These are phyloP conservation scores for Druceiella hillmani DNA, from an alignment of 2,888 invertebrate genomes.

Conservation along the genomic window DNA sequence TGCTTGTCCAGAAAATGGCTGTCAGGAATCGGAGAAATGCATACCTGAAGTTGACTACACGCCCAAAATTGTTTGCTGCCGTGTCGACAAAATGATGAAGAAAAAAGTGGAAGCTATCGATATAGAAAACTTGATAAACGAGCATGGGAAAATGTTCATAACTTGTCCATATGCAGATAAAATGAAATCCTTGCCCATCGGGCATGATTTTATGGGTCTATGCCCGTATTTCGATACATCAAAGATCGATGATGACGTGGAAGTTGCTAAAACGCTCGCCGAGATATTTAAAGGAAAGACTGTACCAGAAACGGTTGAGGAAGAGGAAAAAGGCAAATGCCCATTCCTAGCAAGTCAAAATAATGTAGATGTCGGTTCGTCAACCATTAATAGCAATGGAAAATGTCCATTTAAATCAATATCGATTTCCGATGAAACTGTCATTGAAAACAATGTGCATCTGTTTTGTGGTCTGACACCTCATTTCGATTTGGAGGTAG, in stretches of 20 bases:
- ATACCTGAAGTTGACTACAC: too few species aligned
- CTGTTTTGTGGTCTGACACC: constrained; percentile 65
- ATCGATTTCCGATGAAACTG: not conserved
- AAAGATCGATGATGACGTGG: too few species aligned
- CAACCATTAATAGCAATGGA: constrained; percentile 15
- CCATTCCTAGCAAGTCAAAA: constrained; percentile 25
- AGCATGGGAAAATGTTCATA: constrained; percentile 31
- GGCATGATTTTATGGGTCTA: constrained; percentile 52
- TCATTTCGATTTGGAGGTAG: constrained; percentile 55
- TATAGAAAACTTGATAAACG: constrained; percentile 32
- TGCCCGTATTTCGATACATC: constrained; percentile 52
- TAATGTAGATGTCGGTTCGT: constrained; percentile 18
- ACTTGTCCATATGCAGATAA: constrained; percentile 44
- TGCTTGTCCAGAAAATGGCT: too few species aligned
- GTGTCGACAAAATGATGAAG: constrained; percentile 17
- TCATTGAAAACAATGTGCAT: constrained; percentile 17
- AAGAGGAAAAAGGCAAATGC: constrained; percentile 17
- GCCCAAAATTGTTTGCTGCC: too few species aligned
- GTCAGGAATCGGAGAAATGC: too few species aligned
- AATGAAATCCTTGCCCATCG: constrained; percentile 48
- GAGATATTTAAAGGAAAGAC: constrained; percentile 18
- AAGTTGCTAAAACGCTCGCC: constrained; percentile 32
- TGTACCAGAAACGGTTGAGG: constrained; percentile 13
- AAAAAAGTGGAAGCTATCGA: constrained; percentile 32
- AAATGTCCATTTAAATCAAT: constrained; percentile 3